Evolutionary conservation across 1,140 invertebrate species (phyloP).

Genomic region (Magallana gigas): DNA sequence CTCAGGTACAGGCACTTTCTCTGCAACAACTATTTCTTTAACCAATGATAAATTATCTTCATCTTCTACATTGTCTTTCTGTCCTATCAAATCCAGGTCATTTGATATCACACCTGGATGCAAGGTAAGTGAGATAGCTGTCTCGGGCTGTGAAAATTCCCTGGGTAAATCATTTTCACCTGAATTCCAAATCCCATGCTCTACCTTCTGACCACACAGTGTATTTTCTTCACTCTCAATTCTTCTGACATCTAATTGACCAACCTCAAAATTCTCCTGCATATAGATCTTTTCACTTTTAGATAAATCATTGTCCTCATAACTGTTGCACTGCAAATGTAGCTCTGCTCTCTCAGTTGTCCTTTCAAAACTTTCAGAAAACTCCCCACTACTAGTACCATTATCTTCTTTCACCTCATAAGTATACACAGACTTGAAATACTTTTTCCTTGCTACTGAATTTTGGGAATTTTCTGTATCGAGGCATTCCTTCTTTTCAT

Average conservation of each 20-base stretch:
- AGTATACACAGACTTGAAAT: conserved; percentile 7
- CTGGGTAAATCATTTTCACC: not conserved
- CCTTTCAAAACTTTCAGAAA: not conserved
- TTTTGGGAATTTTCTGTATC: not conserved
- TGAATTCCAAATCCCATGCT: not conserved
- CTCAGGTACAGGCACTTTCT: too few relatives aligned
- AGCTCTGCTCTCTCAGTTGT: not conserved
- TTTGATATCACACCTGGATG: not conserved
- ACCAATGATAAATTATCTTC: too few relatives aligned
- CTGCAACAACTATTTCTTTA: too few relatives aligned
- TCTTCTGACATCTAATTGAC: not conserved
- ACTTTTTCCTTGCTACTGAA: not conserved
- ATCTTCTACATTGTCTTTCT: not conserved
- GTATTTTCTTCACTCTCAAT: not conserved
- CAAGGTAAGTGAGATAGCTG: not conserved
- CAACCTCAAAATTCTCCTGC: not conserved
- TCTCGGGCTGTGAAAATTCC: not conserved
- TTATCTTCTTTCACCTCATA: not conserved
- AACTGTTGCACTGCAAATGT: not conserved
- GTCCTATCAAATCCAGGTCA: not conserved
- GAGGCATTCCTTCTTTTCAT: not conserved
- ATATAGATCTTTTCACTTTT: not conserved
- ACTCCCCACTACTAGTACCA: not conserved
- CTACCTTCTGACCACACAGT: not conserved
- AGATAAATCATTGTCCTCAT: not conserved